Evolutionary conservation across 1,140 invertebrate species (phyloP), one percentile per base, ranked within the genome.

Genomic region (Archivesica marissinica): DNA sequence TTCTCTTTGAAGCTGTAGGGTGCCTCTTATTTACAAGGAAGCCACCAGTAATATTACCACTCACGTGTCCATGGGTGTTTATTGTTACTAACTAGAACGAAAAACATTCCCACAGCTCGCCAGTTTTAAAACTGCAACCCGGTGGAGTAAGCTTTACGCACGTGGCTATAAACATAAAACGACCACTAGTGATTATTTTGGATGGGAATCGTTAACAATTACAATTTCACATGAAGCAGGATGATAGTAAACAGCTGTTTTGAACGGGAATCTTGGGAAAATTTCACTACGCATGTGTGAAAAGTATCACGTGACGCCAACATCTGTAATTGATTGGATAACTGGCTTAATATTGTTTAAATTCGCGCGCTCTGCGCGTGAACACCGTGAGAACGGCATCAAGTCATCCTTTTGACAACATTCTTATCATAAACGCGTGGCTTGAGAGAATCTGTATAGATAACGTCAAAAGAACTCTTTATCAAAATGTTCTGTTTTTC

Each of bases 191-290:
- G 41, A 44, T 72, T 47, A 50, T 44, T 72, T 72, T 52, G n/a
- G 64, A 68, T 33, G 68, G 39, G 59, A 64, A 64, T 50, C 68
- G 25, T 50, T 44, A 72, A 72, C 68, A 72, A 72, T 47, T 72
- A 72, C 68, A 72, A 72, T 52, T 72, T 72, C 68, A 28, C 68
- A 72, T 72, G 68, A 72, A 72, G 41, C 41, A 13, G 33, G 35
- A n/a, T 72, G 68, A 72, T 72, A 72, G 68, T 72, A 72, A 72
- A 72, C 68, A 72, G 50, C 68, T 72, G 68, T 72, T 72, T 72
- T 72, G 28, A 1, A 35, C 41, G 33, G 15, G 15, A 23, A 28
- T 30, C n/a, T 33, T 20, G 33, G 41, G 25, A 33, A 47, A 47
- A 15, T 52, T 72, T 47, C 15, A 30, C 23, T 50, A 25, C 68